A percentile compares a stretch with the other conserved stretches of the same genome.
Conservation (phyloP, 1,140 invertebrate genomes). For the Drosophila melanogaster region DNA sequence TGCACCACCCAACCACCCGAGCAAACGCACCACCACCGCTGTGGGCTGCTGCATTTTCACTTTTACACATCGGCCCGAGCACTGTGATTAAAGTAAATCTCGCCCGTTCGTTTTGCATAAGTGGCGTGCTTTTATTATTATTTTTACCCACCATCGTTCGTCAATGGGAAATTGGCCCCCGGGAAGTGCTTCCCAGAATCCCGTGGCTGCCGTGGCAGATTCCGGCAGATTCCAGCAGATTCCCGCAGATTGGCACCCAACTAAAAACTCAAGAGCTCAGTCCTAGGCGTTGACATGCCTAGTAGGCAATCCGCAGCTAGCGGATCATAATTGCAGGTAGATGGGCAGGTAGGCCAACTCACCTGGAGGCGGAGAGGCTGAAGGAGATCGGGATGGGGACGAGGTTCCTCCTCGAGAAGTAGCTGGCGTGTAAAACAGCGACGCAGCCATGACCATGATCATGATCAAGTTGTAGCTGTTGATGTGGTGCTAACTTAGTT, state of each 20-base stretch:
- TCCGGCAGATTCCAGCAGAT: not conserved
- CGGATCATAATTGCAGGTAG: slow-evolving; percentile 66
- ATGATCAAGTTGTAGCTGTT: slow-evolving; percentile 19
- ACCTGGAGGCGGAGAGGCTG: not conserved
- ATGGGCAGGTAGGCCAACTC: slow-evolving; percentile 17
- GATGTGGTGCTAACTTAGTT: slow-evolving; percentile 10
- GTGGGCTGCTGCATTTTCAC: slow-evolving; percentile 57
- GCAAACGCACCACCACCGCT: slow-evolving; percentile 32
- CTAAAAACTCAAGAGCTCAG: not conserved
- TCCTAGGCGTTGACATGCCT: slow-evolving; percentile 46
- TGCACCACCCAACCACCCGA: slow-evolving; percentile 39
- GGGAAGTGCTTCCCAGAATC: slow-evolving; percentile 33
- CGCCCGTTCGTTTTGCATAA: slow-evolving; percentile 50
- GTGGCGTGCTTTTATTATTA: slow-evolving; percentile 1
- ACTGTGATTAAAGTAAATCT: slow-evolving; percentile 43
- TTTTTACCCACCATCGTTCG: slow-evolving; percentile 5
- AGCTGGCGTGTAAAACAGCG: slow-evolving; percentile 4
- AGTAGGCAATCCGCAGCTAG: slow-evolving; percentile 38
- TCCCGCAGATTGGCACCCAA: slow-evolving; percentile 2
- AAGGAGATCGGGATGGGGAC: not conserved
- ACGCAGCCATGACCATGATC: slow-evolving; percentile 14
- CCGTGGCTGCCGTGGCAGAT: not conserved
- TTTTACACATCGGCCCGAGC: slow-evolving; percentile 32
- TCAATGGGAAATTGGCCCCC: slow-evolving; percentile 1
- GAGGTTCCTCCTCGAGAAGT: slow-evolving; percentile 3